Conservation (phyloP, 1,140 invertebrate species). For the Caerostris darwini region DNA sequence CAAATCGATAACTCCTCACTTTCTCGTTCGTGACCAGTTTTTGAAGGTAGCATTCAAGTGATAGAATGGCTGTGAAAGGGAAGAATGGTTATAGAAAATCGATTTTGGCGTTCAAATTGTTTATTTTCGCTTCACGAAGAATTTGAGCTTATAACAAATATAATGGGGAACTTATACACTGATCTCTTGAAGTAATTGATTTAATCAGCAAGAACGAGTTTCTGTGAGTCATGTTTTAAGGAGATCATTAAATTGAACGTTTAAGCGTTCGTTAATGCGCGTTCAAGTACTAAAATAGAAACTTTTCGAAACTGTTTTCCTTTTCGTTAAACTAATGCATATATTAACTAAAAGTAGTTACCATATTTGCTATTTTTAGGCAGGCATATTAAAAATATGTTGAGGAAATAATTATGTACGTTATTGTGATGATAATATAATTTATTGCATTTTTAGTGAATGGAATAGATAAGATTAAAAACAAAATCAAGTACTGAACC, state of each 20-base stretch:
- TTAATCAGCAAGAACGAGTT: neutral
- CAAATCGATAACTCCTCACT: neutral
- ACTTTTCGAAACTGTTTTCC: neutral
- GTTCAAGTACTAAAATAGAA: conserved; percentile 2
- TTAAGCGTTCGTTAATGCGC: conserved; percentile 1
- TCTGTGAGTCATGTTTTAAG: neutral
- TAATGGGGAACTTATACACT: conserved; percentile 1
- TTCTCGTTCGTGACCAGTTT: neutral
- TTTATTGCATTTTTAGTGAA: no score
- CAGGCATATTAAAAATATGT: neutral
- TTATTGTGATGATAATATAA: no score
- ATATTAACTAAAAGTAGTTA: neutral
- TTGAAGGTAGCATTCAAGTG: neutral
- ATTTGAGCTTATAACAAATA: conserved; percentile 18
- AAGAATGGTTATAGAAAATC: conserved; percentile 26
- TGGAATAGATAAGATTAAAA: no score
- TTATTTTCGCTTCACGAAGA: conserved; percentile 13
- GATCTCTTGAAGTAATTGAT: conserved; percentile 2
- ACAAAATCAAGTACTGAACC: no score
- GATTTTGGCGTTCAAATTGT: conserved; percentile 12
- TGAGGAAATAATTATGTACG: no score
- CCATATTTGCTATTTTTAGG: neutral
- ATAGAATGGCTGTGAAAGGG: neutral
- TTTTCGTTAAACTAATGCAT: neutral
- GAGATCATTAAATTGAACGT: conserved; percentile 2